A percentile compares a stretch with the other conserved stretches of the same genome.
Evolutionary conservation across 2,113 vertebrate species (phyloP).

Genomic region (Reinhardtius hippoglossoides): DNA sequence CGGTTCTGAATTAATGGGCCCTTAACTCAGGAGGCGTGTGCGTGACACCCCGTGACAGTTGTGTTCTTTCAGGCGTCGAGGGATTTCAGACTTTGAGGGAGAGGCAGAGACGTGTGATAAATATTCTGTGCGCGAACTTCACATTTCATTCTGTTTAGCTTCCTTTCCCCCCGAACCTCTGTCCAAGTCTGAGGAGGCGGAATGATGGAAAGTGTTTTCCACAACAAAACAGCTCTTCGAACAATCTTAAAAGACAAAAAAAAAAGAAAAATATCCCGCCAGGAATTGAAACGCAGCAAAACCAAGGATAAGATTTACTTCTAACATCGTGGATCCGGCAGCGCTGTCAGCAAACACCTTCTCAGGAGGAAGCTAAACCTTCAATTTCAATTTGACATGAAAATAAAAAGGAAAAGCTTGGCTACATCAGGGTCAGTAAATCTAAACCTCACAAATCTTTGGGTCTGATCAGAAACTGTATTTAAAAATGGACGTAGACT

Average conservation of each 20-base stretch:
- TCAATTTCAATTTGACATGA: no score
- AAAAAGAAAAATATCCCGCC: no score
- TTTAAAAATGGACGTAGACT: not conserved
- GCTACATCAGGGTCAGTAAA: not conserved
- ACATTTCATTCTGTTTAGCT: slow-evolving; percentile 23
- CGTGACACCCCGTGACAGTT: not conserved
- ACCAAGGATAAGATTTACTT: no score
- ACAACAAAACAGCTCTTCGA: not conserved
- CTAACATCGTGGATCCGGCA: no score
- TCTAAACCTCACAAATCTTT: no score
- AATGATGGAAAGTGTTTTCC: not conserved
- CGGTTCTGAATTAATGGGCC: slow-evolving; percentile 4
- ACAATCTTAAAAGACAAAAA: no score
- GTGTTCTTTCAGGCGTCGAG: not conserved
- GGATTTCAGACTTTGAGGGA: slow-evolving; percentile 8
- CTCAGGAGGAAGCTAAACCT: no score
- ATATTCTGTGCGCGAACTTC: slow-evolving; percentile 35
- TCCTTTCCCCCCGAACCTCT: not conserved
- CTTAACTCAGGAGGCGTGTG: not conserved
- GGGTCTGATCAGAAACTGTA: no score
- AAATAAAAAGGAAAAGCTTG: no score
- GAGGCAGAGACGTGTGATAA: not conserved
- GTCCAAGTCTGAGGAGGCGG: not conserved
- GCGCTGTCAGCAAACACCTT: no score
- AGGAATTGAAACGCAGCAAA: not conserved